phyloP scores from a whole-genome alignment of 2,797 vertebrate genomes.

The Otolemur crassicaudatus region DNA sequence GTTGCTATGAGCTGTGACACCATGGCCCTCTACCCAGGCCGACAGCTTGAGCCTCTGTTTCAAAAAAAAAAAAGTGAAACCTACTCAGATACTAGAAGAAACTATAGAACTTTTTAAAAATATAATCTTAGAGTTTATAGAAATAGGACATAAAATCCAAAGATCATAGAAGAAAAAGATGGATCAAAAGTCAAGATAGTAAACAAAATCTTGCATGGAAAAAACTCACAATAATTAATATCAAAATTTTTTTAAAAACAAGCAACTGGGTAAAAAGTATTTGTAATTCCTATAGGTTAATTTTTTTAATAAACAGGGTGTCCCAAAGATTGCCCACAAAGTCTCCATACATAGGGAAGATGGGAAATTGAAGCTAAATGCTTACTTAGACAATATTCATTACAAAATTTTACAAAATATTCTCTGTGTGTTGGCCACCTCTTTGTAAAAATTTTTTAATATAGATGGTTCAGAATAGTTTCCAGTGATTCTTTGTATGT shows the following conservation, averaged over 20 bases:
- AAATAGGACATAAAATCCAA: not conserved
- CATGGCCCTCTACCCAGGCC: too few species aligned
- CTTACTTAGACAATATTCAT: too few species aligned
- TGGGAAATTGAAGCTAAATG: too few species aligned
- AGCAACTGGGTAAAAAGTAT: not conserved
- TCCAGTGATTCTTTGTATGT: too few species aligned
- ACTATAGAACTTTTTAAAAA: not conserved
- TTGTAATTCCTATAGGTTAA: not conserved
- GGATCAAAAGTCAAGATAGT: not conserved
- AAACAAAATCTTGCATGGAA: not conserved
- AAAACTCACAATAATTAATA: not conserved
- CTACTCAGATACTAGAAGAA: not conserved
- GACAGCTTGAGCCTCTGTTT: too few species aligned
- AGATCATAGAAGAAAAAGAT: not conserved
- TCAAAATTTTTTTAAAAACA: not conserved
- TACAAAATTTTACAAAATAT: too few species aligned
- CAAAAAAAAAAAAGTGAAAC: not conserved
- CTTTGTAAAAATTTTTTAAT: too few species aligned
- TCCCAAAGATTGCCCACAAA: too few species aligned
- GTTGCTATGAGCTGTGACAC: too few species aligned
- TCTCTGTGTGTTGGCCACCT: too few species aligned
- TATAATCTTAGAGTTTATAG: not conserved
- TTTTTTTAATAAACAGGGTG: not conserved
- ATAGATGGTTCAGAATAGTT: too few species aligned
- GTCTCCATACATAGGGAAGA: too few species aligned